Base-by-base conservation (phyloP, 1,140 invertebrate species). In the Achroia grisella region DNA sequence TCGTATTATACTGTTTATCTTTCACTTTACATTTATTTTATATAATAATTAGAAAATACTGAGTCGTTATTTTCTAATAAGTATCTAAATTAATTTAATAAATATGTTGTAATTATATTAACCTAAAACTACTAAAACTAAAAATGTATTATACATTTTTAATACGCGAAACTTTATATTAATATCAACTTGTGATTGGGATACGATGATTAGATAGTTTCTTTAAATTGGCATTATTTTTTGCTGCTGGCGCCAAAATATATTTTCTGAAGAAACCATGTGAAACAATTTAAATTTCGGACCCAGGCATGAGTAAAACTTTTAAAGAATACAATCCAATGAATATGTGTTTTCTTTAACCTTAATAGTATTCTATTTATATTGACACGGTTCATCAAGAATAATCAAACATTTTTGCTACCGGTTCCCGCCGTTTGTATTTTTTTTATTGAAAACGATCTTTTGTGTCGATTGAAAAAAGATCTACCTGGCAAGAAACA, bases 331-430 rank as follows among this genome's bases (percentile, higher is more conserved):
- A 23, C 17, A 23, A 23, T 58, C 43, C 46, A 61, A 54, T 52
- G 62, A 44, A 46, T 60, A 61, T 64, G 54, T 64, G n/a, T 42
- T 52, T 68, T 71, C 65, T 67, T 53, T 44, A 52, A 60, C 54
- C 60, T 61, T 75, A 84, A 84, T 76, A 80, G 77, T 74, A 74
- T 78, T 78, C 72, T 67, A 70, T 81, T 76, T 56, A 78, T 62
- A 70, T 53, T 68, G 71, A 64, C 60, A 80, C 75, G 78, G 53
- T 62, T 67, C 60, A 71, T 73, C 57, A 53, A 23, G 37, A 69
- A 78, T 66, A 75, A 75, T 80, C 61, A 53, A 66, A 65, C 60
- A 69, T 48, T 63, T 76, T 70, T 69, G 76, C 75, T 82, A 84
- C 75, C 64, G 76, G n/a, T 74, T 76, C 58, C 56, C 53, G 61